These are phyloP conservation scores for Odontothrips loti DNA, from an alignment of 2,888 invertebrate species.

Conservation along the genomic window DNA sequence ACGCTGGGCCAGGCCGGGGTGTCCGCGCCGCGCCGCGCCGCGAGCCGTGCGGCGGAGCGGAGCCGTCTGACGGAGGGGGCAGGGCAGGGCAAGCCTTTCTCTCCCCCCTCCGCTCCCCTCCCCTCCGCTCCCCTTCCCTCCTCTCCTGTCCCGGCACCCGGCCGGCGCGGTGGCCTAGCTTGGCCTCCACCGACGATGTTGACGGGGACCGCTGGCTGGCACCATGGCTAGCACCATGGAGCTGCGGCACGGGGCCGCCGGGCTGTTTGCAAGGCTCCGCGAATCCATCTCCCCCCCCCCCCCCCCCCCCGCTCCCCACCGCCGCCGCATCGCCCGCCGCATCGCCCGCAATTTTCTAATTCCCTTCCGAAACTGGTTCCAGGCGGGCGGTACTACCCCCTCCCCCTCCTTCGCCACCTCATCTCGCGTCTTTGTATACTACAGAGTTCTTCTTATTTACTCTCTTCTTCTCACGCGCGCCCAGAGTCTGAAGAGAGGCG, in stretches of 20 bases:
- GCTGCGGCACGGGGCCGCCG: too few species aligned
- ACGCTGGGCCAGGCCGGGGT: too few species aligned
- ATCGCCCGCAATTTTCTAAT: background rate
- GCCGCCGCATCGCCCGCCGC: background rate
- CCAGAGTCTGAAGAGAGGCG: background rate
- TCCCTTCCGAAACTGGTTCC: slow-evolving; percentile 1
- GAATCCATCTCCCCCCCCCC: background rate
- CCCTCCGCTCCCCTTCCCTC: too few species aligned
- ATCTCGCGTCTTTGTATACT: background rate
- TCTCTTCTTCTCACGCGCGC: background rate
- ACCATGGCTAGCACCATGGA: background rate
- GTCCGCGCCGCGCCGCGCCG: too few species aligned
- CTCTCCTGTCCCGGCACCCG: background rate
- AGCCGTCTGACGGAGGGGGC: too few species aligned
- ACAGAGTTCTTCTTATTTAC: background rate
- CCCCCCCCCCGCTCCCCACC: background rate
- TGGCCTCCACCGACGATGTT: background rate
- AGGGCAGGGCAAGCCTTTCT: too few species aligned
- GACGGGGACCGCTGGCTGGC: background rate
- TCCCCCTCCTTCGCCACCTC: background rate
- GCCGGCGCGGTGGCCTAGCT: background rate
- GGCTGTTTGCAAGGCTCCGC: too few species aligned
- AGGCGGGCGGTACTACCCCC: background rate
- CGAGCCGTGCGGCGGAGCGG: too few species aligned
- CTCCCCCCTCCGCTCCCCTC: background rate